phyloP scores from a whole-genome alignment of 2,113 vertebrate genomes.

The Propithecus coquereli region DNA sequence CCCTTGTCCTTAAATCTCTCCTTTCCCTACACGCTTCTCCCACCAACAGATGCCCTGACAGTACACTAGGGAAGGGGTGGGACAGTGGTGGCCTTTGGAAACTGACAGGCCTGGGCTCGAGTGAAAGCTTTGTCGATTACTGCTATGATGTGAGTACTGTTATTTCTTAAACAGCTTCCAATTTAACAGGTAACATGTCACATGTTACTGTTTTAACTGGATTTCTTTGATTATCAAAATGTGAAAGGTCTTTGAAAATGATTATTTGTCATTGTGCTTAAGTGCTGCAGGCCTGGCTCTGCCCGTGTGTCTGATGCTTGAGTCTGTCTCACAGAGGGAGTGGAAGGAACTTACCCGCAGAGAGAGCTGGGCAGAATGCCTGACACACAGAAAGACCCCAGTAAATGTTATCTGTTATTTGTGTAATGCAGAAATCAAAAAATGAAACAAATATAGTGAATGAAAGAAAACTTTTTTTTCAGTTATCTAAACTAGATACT shows the following conservation, averaged over 20 bases:
- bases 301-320: not conserved
- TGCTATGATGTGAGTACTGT: not conserved
- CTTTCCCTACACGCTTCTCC: not conserved
- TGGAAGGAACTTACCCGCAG: not conserved
- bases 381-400: not conserved
- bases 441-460: not conserved
- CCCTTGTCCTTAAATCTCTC: not conserved
- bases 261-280: not conserved
- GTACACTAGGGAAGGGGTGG: no score
- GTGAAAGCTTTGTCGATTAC: not conserved
- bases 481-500: not conserved
- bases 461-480: not conserved
- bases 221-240: not conserved
- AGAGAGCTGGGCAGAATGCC: not conserved
- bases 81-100: not conserved
- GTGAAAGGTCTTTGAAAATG: not conserved
- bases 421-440: not conserved
- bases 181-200: not conserved
- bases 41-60: fast-evolving
- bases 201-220: not conserved
- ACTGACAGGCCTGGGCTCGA: no score
- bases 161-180: not conserved
- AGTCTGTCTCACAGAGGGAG: not conserved
- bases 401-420: not conserved
- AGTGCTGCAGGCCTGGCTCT: not conserved